Base-by-base conservation (phyloP, 2,888 invertebrate species). In the Leucoma salicis region DNA sequence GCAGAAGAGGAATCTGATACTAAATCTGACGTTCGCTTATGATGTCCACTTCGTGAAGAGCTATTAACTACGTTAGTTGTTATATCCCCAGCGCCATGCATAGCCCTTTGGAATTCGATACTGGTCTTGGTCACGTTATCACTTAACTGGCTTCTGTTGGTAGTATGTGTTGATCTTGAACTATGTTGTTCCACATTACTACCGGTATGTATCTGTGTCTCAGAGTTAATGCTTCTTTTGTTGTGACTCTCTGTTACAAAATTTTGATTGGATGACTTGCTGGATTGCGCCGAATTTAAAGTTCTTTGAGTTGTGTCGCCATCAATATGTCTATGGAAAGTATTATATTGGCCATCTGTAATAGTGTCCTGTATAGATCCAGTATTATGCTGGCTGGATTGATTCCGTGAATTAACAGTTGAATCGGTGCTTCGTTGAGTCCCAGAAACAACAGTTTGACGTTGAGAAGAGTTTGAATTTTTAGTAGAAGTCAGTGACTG, bases 1-100 rank as follows among this genome's bases (percentile, higher is more conserved):
- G 91, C 91, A 2, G 95, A 92, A 57, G 95, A 93, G n/a, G 93
- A 92, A 39, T 94, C 92, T 0, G 95, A 93, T 0, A 94, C 92
- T 48, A 96, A 92, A 34, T 95, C 91, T 49, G 93, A 95, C 65
- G 94, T 93, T 31, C 95, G 91, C 66, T 95, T 96, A 69, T 95
- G 94, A 52, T 92, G 91, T 5, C 88, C 88, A 42, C 74, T 61
- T 31, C 84, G 78, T 31, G 76, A 61, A n/a, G 81, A 59, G 49
- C 69, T 72, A 25, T 85, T 81, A 7, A 68, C 53, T 12, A 66
- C 52, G 11, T 61, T 49, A 14, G 64, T 45, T 8, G 57, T 48
- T 7, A 63, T 48, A 1, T 78, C 79, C 21, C 82, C 84, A 27
- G 81, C 78, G 11, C 86, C 87, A 28, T 87, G 87, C 73, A 91